Evolutionary conservation across 2,888 invertebrate species (phyloP), one percentile per base, ranked within the genome.

Genomic region (Carabus problematicus): DNA sequence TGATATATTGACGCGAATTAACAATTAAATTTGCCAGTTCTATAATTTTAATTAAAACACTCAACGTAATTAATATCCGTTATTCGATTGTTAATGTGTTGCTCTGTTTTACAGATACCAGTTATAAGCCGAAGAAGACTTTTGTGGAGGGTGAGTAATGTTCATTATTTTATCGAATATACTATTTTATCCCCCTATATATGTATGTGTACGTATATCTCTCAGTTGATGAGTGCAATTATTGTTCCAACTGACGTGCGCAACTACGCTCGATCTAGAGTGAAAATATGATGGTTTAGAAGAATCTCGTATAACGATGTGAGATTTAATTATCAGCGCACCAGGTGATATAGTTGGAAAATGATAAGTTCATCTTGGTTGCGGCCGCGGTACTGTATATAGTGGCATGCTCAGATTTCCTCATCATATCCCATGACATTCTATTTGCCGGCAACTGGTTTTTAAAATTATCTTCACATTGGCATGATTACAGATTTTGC

Each of bases 91-190:
- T 40, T 29, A 45, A 52, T 64, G 39, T 54, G 56, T 72, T 76
- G 74, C 72, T 72, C 73, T 71, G 71, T 72, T 69, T 81, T 81
- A 68, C 79, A 82, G 82, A 81, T 77, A 76, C 79, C 73, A 76
- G 79, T 71, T 80, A 79, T 74, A 80, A 79, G 70, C 81, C 81
- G 14, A 74, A 79, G 71, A 79, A 79, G 64, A 75, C 79, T 64
- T 76, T 78, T 70, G 73, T 77, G 58, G 81, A 81, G 76, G 82
- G 82, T 82, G 76, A 81, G 81, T 74, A 3, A 49, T 56, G 12
- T 45, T 49, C 8, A 3, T 61, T 8, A 11, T 40, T 41, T 64
- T 56, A 18, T 61, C 62, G 19, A 40, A 47, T 62, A 56, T 72
- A 56, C 29, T 16, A 14, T 29, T 47, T 68, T 70, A 69, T 60